A percentile compares a stretch with the other conserved stretches of the same genome.
Evolutionary conservation across 2,797 vertebrate species (phyloP).

Genomic region (Tarsius wallacei): DNA sequence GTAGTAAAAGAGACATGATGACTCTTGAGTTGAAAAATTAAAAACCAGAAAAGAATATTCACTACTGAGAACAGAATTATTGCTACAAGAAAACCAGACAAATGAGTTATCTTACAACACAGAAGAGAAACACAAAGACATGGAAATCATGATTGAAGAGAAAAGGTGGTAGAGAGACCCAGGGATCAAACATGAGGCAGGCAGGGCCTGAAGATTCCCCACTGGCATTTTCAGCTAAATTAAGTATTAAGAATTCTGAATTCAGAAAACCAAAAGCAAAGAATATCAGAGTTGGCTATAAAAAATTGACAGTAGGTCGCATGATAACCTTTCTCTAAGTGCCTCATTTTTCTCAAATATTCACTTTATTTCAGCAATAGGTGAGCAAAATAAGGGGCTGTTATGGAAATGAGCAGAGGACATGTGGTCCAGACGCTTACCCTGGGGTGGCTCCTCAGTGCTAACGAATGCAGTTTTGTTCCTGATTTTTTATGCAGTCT

Average conservation of each 20-base stretch:
- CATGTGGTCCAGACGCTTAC: neutral
- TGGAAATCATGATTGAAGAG: neutral
- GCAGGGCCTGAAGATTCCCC: neutral
- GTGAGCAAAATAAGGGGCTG: neutral
- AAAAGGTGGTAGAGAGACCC: neutral
- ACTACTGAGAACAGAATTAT: neutral
- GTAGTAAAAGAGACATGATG: neutral
- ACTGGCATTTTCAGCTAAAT: neutral
- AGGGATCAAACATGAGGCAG: neutral
- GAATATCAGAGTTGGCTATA: neutral
- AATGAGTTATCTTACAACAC: neutral
- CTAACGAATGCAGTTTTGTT: conserved; percentile 54
- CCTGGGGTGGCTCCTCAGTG: neutral
- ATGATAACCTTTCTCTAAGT: conserved; percentile 33
- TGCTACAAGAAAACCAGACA: conserved; percentile 3
- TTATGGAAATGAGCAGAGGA: neutral
- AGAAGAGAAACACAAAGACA: conserved; percentile 40
- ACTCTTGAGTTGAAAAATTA: conserved; percentile 37
- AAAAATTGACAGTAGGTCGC: neutral
- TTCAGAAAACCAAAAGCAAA: conserved; percentile 61
- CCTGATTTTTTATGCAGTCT: conserved; percentile 67
- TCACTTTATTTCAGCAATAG: conserved; percentile 58
- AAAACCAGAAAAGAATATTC: conserved; percentile 9
- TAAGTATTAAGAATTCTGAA: conserved; percentile 21
- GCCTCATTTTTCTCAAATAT: conserved; percentile 47